phyloP scores from a whole-genome alignment of 2,113 vertebrate genomes.

The Dromaius novaehollandiae region DNA sequence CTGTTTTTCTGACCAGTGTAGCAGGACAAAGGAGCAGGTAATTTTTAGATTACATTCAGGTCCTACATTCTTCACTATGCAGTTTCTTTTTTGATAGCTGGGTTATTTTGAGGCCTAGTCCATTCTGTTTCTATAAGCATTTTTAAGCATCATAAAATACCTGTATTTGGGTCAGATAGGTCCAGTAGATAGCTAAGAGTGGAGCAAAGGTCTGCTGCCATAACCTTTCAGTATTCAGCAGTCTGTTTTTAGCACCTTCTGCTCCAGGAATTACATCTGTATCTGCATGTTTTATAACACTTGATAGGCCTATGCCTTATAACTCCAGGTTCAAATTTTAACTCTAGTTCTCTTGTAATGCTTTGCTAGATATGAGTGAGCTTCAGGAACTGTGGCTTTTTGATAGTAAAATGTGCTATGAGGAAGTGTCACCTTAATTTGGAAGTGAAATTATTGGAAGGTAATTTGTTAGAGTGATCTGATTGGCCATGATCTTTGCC shows the following conservation, averaged over 20 bases:
- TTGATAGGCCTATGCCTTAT: neutral
- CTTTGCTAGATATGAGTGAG: neutral
- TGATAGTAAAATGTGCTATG: neutral
- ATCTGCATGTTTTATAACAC: neutral
- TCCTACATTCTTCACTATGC: neutral
- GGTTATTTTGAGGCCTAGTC: neutral
- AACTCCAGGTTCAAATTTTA: neutral
- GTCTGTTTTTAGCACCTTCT: neutral
- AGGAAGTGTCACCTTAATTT: neutral
- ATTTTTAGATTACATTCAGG: neutral
- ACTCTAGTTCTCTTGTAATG: neutral
- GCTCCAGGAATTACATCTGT: neutral
- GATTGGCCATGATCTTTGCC: neutral
- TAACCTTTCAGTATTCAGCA: neutral
- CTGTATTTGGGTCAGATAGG: neutral
- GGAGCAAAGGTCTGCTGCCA: neutral
- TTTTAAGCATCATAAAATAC: neutral
- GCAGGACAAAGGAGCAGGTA: neutral
- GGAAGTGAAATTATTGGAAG: neutral
- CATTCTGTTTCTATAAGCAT: neutral
- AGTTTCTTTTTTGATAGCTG: neutral
- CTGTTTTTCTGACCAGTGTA: neutral
- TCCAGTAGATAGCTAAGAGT: neutral
- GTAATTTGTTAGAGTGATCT: neutral
- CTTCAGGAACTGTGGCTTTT: neutral